Evolutionary conservation across 2,113 vertebrate genomes (phyloP), one percentile per base, ranked within the genome.

Genomic region (Serinus canaria): DNA sequence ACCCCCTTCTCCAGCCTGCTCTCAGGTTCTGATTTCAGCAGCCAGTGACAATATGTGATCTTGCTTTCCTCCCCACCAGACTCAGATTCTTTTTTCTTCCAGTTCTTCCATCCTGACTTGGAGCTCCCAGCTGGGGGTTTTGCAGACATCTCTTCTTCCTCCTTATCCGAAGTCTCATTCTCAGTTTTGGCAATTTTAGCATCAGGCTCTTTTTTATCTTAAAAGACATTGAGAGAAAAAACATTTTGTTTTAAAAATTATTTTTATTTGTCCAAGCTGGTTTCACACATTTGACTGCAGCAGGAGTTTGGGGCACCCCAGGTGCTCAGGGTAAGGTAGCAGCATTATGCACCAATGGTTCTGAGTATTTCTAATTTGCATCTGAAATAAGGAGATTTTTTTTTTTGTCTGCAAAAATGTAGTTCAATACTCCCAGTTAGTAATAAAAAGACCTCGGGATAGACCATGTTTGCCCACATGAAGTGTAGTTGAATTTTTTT

Each of bases 21-120:
- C 91, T 99, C 99, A 2, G 99, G 99, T 74, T 99, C 99, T 17
- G 99, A 99, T 92, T 99, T 99, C 99, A 99, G 99, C 90, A 99
- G 97, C 99, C 99, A 99, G 95, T 95, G 97, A 35, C 89, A 93
- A 70, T 97, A 97, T 0, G 62, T 63, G 17, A 92, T 77, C 94
- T 97, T 91, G 96, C 76, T 46, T 77, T 88, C 94, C 87, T 92
- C 69, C 20, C 72, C 68, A 50, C 53, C 12, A 4, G 77, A 13
- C 55, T 91, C 63, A 0, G 89, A 69, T 47, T 84, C 84, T 79
- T 89, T 91, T 55, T 96, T 92, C 73, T 83, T 95, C 88, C 68
- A 89, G 39, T 85, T 96, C 64, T 75, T 93, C 75, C 90, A 83
- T 58, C 78, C 89, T 37, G 93, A 95, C 30, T 89, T 97, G 75